Conservation (phyloP, 2,888 invertebrate species). For the Fragum sueziense region DNA sequence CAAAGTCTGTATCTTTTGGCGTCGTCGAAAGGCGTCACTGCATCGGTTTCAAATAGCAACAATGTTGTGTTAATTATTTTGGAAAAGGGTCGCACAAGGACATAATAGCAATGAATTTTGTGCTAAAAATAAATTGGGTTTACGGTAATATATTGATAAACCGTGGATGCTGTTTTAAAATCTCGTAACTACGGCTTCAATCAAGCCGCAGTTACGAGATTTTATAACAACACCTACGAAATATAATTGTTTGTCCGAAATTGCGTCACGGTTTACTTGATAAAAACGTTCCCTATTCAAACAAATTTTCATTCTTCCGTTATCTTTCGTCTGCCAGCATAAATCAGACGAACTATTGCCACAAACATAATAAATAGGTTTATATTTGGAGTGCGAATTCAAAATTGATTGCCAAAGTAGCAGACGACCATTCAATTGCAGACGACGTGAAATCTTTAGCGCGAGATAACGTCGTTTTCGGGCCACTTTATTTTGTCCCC, state of each 20-base stretch:
- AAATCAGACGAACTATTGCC: background rate
- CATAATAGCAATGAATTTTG: background rate
- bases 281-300: too few species aligned
- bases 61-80: background rate
- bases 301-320: background rate
- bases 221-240: too few species aligned
- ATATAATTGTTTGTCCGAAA: too few species aligned
- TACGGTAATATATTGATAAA: too few species aligned
- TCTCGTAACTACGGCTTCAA: too few species aligned
- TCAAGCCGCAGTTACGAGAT: too few species aligned
- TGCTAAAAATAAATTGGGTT: too few species aligned
- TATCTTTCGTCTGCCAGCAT: background rate
- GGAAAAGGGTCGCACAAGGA: background rate
- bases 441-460: background rate
- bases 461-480: background rate
- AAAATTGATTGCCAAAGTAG: conserved; percentile 18
- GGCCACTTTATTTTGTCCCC: too few species aligned
- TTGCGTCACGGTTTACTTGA: too few species aligned
- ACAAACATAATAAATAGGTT: conserved; percentile 19
- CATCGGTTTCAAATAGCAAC: background rate
- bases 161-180: too few species aligned
- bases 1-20: too few species aligned
- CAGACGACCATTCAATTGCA: conserved; percentile 6
- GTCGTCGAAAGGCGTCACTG: too few species aligned
- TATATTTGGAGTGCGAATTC: conserved; percentile 21